Base-by-base conservation (phyloP, 2,797 vertebrate species). In the Fistularia commersonii region DNA sequence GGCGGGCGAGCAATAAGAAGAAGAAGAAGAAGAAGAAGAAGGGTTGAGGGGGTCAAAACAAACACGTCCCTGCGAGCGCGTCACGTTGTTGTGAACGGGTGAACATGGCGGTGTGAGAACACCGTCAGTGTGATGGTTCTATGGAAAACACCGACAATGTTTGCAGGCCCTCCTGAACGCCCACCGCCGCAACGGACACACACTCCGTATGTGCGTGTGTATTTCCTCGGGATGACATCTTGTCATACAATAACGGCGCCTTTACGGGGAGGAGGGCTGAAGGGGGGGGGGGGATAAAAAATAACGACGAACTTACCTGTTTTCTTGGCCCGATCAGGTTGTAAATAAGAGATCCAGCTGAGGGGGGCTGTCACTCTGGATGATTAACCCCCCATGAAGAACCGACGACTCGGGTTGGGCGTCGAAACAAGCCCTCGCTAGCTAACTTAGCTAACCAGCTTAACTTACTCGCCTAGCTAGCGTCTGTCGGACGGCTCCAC, bases 281-380 rank as follows among this genome's bases (percentile, higher is more conserved):
- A n/a, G n/a, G 13, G 8, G 14, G 14, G 44, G 14, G 43, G 32
- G 38, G 45, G 7, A 42, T 41, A 13, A 45, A 39, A 32, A 33
- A 1, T 40, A 3, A 1, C 71, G n/a, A n/a, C n/a, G n/a, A n/a
- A n/a, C n/a, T 72, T 70, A 82, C 79, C 82, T 76, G 57, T 10
- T 40, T 41, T 34, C 33, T 48, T 64, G 33, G 65, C 37, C 66
- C 51, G 52, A n/a, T 48, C 15, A 45, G 51, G 54, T 62, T 33
- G 61, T 41, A 32, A 51, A 55, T 44, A 49, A 45, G n/a, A 0
- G 72, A 50, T 64, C 65, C 58, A 46, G 31, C 61, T 43, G 33
- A 23, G 11, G 35, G 23, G 12, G 6, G 12, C 40, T 46, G 61
- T 76, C 61, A 57, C 55, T 49, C 40, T 44, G 66, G 68, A 41